Percentiles rank a stretch among this genome's conserved stretches.
phyloP scores from a whole-genome alignment of 2,113 vertebrate species.

The Agapornis roseicollis region DNA sequence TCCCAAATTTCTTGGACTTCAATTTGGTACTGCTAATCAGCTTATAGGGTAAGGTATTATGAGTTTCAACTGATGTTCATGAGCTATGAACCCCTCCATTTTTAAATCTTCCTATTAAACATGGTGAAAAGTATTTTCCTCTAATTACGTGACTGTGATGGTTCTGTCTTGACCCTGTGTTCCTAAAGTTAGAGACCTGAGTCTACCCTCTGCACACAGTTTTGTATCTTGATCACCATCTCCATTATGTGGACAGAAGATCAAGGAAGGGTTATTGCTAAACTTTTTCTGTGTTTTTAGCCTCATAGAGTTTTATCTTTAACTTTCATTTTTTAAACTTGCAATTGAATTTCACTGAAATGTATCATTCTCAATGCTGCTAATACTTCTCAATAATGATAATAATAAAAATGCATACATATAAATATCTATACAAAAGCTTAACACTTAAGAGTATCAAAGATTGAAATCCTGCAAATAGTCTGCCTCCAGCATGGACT shows the following conservation, averaged over 20 bases:
- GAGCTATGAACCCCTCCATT: not conserved
- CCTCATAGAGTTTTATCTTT: not conserved
- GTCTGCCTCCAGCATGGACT: not conserved
- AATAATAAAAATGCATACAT: not conserved
- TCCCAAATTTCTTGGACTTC: not conserved
- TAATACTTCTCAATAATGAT: not conserved
- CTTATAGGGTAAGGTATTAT: accelerated
- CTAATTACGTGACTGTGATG: not conserved
- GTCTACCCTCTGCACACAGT: not conserved
- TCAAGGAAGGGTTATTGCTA: not conserved
- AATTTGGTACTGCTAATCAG: not conserved
- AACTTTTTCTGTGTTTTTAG: not conserved
- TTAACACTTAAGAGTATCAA: not conserved
- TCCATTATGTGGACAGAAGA: not conserved
- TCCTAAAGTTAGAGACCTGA: not conserved
- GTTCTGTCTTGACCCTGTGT: not conserved
- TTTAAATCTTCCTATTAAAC: not conserved
- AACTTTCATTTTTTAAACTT: not conserved
- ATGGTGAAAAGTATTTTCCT: not conserved
- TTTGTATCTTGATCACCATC: not conserved
- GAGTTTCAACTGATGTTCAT: not conserved
- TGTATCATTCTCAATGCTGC: not conserved
- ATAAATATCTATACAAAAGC: not conserved
- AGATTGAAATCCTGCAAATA: not conserved
- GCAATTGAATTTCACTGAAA: not conserved